These are phyloP conservation scores for Pantherophis vulpinus DNA, from an alignment of 2,797 vertebrate genomes.

Conservation along the genomic window DNA sequence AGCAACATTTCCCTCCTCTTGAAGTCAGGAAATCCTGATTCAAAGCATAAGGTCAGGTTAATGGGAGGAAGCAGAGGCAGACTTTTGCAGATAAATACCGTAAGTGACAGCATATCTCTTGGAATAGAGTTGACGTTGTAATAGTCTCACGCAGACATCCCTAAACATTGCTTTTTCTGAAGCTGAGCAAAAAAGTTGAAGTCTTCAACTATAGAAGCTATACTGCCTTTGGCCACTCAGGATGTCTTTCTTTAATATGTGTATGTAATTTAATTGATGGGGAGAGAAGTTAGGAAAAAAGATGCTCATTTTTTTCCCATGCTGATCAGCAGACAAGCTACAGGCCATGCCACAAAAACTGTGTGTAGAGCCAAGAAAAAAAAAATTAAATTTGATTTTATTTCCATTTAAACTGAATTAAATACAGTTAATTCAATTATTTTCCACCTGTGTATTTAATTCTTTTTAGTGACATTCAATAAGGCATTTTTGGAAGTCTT, in stretches of 20 bases:
- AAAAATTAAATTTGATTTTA: neutral
- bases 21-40: slow-evolving; percentile 22
- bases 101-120: neutral
- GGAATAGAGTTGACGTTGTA: neutral
- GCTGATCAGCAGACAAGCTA: neutral
- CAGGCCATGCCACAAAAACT: neutral
- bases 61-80: neutral
- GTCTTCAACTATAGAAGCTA: too few species aligned
- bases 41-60: slow-evolving; percentile 39
- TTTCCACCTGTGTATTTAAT: neutral
- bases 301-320: neutral
- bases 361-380: neutral
- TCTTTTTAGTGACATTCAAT: neutral
- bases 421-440: neutral
- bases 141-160: neutral
- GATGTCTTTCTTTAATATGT: neutral
- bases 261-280: neutral
- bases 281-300: neutral
- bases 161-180: neutral
- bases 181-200: neutral
- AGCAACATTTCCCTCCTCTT: slow-evolving; percentile 8
- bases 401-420: neutral
- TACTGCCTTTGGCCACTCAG: neutral
- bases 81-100: neutral
- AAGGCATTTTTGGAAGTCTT: neutral